Evolutionary conservation across 2,113 vertebrate species (phyloP).

Genomic region (Camarhynchus parvulus): DNA sequence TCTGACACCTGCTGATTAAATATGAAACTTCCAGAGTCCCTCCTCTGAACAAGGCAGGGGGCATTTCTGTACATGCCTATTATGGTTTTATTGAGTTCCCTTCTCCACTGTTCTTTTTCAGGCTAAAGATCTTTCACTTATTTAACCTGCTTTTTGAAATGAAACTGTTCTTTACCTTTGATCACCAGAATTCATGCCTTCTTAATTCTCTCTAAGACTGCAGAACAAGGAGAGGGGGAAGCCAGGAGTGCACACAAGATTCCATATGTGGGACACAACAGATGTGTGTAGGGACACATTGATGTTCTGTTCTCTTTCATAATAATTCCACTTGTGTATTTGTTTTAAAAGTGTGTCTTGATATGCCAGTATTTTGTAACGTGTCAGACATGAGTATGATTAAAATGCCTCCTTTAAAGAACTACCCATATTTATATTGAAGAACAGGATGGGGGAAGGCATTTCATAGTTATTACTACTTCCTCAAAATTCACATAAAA

Average conservation of each 20-base stretch:
- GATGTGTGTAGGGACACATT: neutral
- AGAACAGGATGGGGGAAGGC: neutral
- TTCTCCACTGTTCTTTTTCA: neutral
- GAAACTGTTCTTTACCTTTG: neutral
- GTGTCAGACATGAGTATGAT: neutral
- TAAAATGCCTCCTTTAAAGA: neutral
- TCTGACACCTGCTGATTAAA: neutral
- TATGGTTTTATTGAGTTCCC: neutral
- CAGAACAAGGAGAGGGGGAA: neutral
- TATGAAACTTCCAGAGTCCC: neutral
- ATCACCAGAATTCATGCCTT: neutral
- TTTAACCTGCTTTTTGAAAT: neutral
- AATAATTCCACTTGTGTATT: neutral
- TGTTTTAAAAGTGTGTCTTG: neutral
- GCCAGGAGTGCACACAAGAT: neutral
- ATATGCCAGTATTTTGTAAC: neutral
- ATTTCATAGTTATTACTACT: conserved; percentile 27
- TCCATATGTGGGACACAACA: neutral
- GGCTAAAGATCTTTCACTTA: neutral
- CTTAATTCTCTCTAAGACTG: neutral
- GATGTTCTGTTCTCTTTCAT: neutral
- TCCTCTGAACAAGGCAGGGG: neutral
- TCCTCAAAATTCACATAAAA: conserved; percentile 56
- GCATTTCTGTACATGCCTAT: neutral
- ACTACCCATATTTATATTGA: neutral